Evolutionary conservation across 2,113 vertebrate genomes (phyloP), one percentile per base, ranked within the genome.

Genomic region (Spermophilus dauricus): DNA sequence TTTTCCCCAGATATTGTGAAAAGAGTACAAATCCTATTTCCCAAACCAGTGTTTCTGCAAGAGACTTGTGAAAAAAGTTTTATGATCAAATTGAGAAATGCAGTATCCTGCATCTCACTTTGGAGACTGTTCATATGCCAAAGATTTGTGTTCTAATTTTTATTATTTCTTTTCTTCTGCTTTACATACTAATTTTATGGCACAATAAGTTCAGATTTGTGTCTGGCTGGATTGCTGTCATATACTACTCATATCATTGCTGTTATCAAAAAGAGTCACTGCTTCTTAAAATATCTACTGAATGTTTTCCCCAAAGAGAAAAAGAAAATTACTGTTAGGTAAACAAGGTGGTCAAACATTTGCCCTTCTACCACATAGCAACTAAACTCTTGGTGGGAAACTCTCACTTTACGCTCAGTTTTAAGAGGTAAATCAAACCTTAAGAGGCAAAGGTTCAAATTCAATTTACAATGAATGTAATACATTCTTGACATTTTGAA

Each of bases 401-500:
- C 32, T 39, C 39, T 87, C 76, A 42, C 14, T 78, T 92, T 90
- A 94, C 56, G 26, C 82, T 93, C 93, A 32, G 28, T 61, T 93
- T 42, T 83, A 75, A 42, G 61, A 69, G 37, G 48, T 82, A 96
- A 85, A 84, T 73, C 39, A 86, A 95, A 83, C 14, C 11, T 63
- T 53, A 61, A 86, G 28, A 89, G 76, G 37, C 14, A 94, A 96
- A 92, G 45, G 42, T 17, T 45, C 39, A 92, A 89, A 92, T 84
- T 96, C 24, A 69, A 51, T 94, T 96, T 96, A 86, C 6, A 92
- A 58, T 10, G 82, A 56, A 39, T 28, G 30, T 3, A 93, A 16
- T n/a, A 73, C 26, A 96, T 51, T 37, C 90, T 96, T 95, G 69
- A 26, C 86, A 91, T 84, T 93, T 86, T 95, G 16, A 93, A 95